These are phyloP conservation scores for Drosophila ustulata DNA, from an alignment of 2,888 invertebrate genomes.

Conservation along the genomic window DNA sequence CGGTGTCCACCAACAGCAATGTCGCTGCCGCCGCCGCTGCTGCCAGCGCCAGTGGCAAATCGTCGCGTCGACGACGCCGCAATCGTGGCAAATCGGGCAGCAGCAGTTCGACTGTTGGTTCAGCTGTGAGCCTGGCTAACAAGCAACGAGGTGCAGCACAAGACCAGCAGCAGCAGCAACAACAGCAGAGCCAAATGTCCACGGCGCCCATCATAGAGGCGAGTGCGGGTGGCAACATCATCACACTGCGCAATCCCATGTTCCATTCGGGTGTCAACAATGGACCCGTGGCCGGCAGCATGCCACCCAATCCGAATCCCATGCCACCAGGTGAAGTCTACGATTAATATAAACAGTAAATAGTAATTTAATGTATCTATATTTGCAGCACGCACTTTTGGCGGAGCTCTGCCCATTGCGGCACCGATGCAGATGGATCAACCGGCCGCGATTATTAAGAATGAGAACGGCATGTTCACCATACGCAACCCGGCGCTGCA, in stretches of 20 bases:
- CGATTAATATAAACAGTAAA: not conserved
- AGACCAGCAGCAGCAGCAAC: constrained; percentile 12
- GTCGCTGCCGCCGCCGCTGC: constrained; percentile 72
- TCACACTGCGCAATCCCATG: constrained; percentile 92
- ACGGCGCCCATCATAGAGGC: constrained; percentile 51
- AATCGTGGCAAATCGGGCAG: constrained; percentile 80
- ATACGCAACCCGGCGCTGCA: constrained; percentile 89
- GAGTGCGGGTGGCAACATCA: constrained; percentile 86
- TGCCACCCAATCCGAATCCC: constrained; percentile 69
- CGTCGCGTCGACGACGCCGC: constrained; percentile 81
- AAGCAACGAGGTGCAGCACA: constrained; percentile 42
- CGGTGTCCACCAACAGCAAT: constrained; percentile 17
- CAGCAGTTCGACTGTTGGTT: constrained; percentile 24
- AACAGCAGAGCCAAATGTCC: constrained; percentile 10
- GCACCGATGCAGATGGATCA: constrained; percentile 85
- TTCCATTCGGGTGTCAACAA: constrained; percentile 85
- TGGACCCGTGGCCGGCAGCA: constrained; percentile 44
- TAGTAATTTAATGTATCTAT: not conserved
- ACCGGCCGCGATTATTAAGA: constrained; percentile 89
- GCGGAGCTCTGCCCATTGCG: constrained; percentile 60
- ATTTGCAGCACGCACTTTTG: constrained; percentile 63
- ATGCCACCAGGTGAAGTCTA: constrained; percentile 67
- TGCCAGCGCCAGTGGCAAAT: constrained; percentile 69
- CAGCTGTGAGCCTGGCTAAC: constrained; percentile 28
- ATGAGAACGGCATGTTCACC: constrained; percentile 93